Evolutionary conservation across 2,888 invertebrate species (phyloP).

Genomic region (Stratiomys singularior): DNA sequence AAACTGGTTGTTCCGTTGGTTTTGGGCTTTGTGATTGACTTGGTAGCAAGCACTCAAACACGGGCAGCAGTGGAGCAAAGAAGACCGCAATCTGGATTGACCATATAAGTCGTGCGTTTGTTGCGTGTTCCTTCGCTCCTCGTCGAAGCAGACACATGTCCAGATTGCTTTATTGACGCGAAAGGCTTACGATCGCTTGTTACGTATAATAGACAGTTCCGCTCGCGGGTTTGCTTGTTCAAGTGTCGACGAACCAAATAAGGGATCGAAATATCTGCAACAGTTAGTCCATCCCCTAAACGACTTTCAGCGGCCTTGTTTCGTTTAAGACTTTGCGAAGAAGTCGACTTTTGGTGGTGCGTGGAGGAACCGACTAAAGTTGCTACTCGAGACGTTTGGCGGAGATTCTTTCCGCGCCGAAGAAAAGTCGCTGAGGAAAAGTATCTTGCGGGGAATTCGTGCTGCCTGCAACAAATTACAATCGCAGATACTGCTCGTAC

Average conservation of each 20-base stretch:
- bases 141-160: neutral
- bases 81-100: neutral
- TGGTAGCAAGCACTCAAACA: neutral
- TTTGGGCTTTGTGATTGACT: constrained; percentile 8
- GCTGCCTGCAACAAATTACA: neutral
- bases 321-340: neutral
- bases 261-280: neutral
- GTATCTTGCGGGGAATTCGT: neutral
- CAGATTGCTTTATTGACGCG: neutral
- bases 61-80: neutral
- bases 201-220: too few species aligned
- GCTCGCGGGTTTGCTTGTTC: too few species aligned
- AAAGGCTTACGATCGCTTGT: too few species aligned
- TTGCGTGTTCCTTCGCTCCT: neutral
- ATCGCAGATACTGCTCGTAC: neutral
- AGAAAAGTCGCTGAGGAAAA: neutral
- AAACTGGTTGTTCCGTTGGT: constrained; percentile 32
- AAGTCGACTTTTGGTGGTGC: neutral
- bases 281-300: neutral
- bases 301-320: neutral
- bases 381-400: too few species aligned
- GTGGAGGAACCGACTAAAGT: neutral
- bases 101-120: neutral
- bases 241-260: too few species aligned
- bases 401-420: neutral